Evolutionary conservation across 2,113 vertebrate species (phyloP), one percentile per base, ranked within the genome.

Genomic region (Sebastes fasciatus): DNA sequence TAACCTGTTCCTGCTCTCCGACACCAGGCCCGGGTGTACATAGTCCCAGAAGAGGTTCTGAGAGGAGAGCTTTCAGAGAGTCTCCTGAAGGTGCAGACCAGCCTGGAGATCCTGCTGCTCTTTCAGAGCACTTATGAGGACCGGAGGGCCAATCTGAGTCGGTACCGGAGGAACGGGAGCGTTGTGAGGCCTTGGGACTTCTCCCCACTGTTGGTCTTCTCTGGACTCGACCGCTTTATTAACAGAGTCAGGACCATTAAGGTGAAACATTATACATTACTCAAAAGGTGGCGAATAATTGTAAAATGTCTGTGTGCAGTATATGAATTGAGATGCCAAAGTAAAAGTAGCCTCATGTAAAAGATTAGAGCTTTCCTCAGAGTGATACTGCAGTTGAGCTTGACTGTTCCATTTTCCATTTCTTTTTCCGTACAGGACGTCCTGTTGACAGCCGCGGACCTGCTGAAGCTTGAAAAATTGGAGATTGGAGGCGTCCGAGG

Each of bases 401-500:
- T 68, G 43, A 45, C 17, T 51, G 13, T 6, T 34, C 10, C 1
- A 19, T 40, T n/a, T 51, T 21, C 10, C 6, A 4, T 51, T 58
- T 52, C 16, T 43, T 2, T 66, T 4, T 68, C n/a, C 21, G 13
- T 34, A 4, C n/a, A 99, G 98, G 93, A 92, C 40, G 82, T 98
- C 75, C 92, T 99, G 88, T 67, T 89, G 79, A 97, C 96, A 0
- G 93, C 92, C 7, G 81, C 97, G 89, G 97, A 99, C 76, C 94
- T 99, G 85, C 82, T 95, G 51, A 97, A 97, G 90, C 93, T 99
- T 82, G 96, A 95, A 82, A 99, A 97, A 87, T 43, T 99, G 0
- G 97, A 97, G 85, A 96, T 99, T 46, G 97, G 97, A 0, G 98
- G 98, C 0, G 51, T 96, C 58, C 92, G 84, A 84, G 98, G 97